A percentile compares a stretch with the other conserved stretches of the same genome.
Evolutionary conservation across 2,113 vertebrate species (phyloP).

Genomic region (Peromyscus californicus): DNA sequence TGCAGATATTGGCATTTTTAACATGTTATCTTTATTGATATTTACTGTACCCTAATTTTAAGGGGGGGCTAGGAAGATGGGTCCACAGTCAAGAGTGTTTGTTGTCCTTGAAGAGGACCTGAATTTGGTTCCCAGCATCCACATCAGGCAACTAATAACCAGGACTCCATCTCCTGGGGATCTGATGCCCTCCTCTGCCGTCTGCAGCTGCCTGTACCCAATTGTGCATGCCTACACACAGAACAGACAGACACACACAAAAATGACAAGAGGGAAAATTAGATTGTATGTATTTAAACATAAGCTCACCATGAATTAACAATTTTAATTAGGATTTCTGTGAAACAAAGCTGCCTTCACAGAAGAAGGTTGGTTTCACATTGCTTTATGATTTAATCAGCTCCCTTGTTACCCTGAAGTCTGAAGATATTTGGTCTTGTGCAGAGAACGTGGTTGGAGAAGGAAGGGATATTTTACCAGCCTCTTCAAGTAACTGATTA

Average conservation of each 20-base stretch:
- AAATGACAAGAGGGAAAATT: not conserved
- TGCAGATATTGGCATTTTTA: not conserved
- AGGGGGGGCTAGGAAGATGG: not conserved
- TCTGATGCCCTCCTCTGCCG: not conserved
- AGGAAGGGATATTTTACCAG: not conserved
- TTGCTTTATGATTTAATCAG: not conserved
- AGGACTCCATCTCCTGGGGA: not conserved
- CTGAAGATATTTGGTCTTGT: not conserved
- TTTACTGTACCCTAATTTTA: conserved; percentile 27
- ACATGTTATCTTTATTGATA: not conserved
- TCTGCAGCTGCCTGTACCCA: not conserved
- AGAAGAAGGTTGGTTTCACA: conserved; percentile 2
- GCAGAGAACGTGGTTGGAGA: conserved; percentile 5
- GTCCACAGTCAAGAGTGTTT: not conserved
- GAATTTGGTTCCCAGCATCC: not conserved
- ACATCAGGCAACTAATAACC: not conserved
- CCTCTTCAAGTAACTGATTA: conserved; percentile 8
- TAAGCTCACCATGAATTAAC: conserved; percentile 3
- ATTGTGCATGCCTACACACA: not conserved
- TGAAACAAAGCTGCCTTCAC: not conserved
- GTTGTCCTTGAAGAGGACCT: no score
- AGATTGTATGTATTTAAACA: conserved; percentile 40
- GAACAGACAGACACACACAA: not conserved
- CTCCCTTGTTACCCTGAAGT: conserved; percentile 30
- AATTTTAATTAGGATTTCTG: conserved; percentile 44